A percentile compares a stretch with the other conserved stretches of the same genome.
Evolutionary conservation across 30 jellyfish, hydroid and myxozoan species (phyloP).

Genomic region (Phacellophora camtschatica): DNA sequence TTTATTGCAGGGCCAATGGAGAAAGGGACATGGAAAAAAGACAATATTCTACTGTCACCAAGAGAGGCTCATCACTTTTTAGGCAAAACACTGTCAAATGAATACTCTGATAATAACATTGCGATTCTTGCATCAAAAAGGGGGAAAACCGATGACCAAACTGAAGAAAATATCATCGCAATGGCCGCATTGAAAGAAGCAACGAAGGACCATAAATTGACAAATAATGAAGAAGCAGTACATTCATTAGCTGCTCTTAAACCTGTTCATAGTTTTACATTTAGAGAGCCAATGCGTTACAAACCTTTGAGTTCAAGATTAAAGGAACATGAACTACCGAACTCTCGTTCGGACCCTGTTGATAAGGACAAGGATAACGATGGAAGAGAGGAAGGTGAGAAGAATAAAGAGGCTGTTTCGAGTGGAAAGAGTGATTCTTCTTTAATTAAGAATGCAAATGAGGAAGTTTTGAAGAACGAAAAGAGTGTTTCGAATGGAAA

Average conservation of each 20-base stretch:
- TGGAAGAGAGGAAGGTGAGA: not conserved
- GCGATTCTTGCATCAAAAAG: not conserved
- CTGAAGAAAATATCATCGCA: conserved; percentile 24
- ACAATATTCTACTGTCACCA: conserved; percentile 13
- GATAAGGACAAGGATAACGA: not conserved
- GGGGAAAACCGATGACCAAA: not conserved
- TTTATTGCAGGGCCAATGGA: conserved; percentile 34
- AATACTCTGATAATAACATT: conserved; percentile 12
- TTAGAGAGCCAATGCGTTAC: conserved; percentile 12
- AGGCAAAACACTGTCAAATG: conserved; percentile 1
- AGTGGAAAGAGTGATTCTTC: not conserved
- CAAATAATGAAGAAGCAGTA: not conserved
- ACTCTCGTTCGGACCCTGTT: conserved; percentile 14
- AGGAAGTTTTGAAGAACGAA: not conserved
- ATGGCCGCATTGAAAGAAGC: conserved; percentile 37
- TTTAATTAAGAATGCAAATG: not conserved
- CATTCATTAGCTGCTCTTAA: not conserved
- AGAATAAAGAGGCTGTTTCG: not conserved
- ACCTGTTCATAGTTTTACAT: not conserved
- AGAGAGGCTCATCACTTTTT: conserved; percentile 44
- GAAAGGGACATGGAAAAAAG: not conserved
- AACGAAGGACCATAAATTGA: not conserved
- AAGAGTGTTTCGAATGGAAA: not conserved
- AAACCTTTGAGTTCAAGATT: not conserved
- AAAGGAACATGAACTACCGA: conserved; percentile 4